phyloP scores from a whole-genome alignment of 1,140 invertebrate genomes.

The Pogonomyrmex californicus region DNA sequence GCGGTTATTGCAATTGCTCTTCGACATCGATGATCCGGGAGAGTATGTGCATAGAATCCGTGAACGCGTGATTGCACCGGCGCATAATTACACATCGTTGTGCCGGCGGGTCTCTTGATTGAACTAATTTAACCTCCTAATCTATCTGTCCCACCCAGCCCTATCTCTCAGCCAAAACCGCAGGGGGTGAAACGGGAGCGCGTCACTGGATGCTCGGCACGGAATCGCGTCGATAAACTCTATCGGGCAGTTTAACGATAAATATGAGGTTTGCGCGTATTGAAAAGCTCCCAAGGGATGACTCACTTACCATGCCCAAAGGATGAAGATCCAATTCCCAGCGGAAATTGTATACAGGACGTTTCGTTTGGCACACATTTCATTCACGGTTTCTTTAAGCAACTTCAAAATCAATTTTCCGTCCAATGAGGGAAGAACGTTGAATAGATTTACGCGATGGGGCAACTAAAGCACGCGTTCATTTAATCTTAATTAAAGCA shows the following conservation, averaged over 20 bases:
- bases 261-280: slow-evolving; percentile 18
- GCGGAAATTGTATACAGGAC: background rate
- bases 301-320: background rate
- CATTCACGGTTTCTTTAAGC: background rate
- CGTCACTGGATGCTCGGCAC: slow-evolving; percentile 31
- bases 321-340: slow-evolving; percentile 23
- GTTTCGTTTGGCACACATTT: background rate
- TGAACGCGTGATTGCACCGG: slow-evolving; percentile 51
- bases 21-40: slow-evolving; percentile 24
- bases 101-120: slow-evolving; percentile 55
- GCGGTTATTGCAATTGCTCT: slow-evolving; percentile 31
- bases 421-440: background rate
- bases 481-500: background rate
- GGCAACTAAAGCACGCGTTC: background rate
- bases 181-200: slow-evolving; percentile 35
- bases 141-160: slow-evolving; percentile 31
- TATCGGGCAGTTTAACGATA: slow-evolving; percentile 31
- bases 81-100: slow-evolving; percentile 65
- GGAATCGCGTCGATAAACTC: slow-evolving; percentile 44
- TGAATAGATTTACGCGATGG: too few species aligned
- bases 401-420: background rate
- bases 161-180: slow-evolving; percentile 46
- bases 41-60: slow-evolving; percentile 48
- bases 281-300: slow-evolving; percentile 9
- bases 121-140: slow-evolving; percentile 64